Conservation (phyloP, 2,888 invertebrate genomes). For the Drosophila nigricruria region DNA sequence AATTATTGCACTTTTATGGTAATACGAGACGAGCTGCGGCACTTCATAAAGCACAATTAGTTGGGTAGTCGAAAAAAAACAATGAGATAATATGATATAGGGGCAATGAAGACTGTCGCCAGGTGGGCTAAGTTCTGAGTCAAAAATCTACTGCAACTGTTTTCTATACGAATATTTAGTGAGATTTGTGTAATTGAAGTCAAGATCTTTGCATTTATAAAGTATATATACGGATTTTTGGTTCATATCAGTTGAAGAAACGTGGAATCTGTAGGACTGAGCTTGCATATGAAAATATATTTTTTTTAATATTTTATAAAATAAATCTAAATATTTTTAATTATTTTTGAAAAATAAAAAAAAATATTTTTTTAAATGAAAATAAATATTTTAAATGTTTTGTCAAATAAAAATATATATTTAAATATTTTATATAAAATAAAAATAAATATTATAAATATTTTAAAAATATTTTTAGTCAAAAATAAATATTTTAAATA, state of each 20-base stretch:
- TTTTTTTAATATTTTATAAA: too few relatives aligned
- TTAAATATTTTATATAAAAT: background rate
- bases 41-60: conserved; percentile 47
- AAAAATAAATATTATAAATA: background rate
- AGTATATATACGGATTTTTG: too few relatives aligned
- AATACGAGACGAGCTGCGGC: conserved; percentile 50
- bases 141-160: background rate
- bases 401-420: background rate
- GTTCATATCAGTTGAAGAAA: too few relatives aligned
- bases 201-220: background rate
- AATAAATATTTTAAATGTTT: too few relatives aligned
- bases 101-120: conserved; percentile 10
- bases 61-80: conserved; percentile 5
- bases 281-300: too few relatives aligned
- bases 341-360: too few relatives aligned
- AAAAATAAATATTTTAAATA: background rate
- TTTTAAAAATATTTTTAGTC: background rate
- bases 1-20: conserved; percentile 74
- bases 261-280: too few relatives aligned
- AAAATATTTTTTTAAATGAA: too few relatives aligned
- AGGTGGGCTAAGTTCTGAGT: background rate
- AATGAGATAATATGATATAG: conserved; percentile 6
- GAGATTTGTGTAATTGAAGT: background rate
- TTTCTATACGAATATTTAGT: background rate
- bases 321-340: too few relatives aligned